Conservation (phyloP, 2,113 vertebrate genomes). For the Microcebus tavaratra region DNA sequence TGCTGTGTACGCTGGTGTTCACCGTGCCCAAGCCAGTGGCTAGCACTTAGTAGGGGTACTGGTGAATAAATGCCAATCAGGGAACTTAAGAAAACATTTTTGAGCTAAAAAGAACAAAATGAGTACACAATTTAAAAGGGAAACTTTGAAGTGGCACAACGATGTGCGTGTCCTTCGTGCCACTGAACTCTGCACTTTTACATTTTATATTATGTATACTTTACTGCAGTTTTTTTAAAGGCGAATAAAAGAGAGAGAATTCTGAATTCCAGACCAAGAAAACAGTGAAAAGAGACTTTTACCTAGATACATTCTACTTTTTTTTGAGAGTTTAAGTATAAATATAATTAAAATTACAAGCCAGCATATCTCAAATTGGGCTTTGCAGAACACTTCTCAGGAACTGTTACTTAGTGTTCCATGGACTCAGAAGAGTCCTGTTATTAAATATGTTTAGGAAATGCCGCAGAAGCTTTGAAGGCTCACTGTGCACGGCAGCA, state of each 20-base stretch:
- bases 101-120: not conserved
- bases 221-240: not conserved
- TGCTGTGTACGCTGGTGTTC: accelerated
- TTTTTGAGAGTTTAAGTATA: not conserved
- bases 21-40: not conserved
- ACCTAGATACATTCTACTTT: not conserved
- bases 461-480: too few species aligned
- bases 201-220: not conserved
- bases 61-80: accelerated
- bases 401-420: not conserved
- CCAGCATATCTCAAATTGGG: not conserved
- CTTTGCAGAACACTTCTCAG: not conserved
- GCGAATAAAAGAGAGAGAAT: not conserved
- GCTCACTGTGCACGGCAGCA: too few species aligned
- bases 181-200: not conserved
- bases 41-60: not conserved
- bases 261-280: not conserved
- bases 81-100: not conserved
- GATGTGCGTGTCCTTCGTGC: not conserved
- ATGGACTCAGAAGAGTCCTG: not conserved
- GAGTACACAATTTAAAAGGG: not conserved
- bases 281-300: not conserved
- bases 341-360: not conserved
- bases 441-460: not conserved
- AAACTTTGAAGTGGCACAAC: not conserved